phyloP scores from a whole-genome alignment of 2,113 vertebrate genomes.

The Apodemus speciosus region DNA sequence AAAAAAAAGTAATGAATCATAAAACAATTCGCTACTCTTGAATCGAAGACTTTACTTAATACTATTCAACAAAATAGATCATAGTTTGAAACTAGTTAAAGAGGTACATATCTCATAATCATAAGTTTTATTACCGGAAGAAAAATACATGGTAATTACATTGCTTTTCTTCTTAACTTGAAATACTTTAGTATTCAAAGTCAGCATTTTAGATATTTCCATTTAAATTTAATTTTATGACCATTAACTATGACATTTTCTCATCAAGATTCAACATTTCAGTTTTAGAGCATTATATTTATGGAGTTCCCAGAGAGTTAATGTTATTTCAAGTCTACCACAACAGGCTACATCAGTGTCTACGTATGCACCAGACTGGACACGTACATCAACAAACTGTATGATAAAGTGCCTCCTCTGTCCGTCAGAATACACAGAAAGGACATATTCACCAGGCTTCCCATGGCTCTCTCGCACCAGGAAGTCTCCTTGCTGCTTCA shows the following conservation, averaged over 20 bases:
- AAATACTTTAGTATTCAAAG: constrained; percentile 43
- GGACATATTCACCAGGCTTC: constrained; percentile 98
- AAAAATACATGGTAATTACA: background rate
- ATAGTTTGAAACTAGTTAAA: constrained; percentile 21
- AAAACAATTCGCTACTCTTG: background rate
- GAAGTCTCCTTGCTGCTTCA: constrained; percentile 98
- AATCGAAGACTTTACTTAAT: constrained; percentile 37
- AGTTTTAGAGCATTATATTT: constrained; percentile 1
- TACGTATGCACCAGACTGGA: constrained; percentile 75
- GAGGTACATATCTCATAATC: background rate
- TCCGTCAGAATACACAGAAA: constrained; percentile 97
- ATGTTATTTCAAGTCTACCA: constrained; percentile 3
- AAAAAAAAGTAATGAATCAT: background rate
- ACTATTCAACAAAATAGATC: constrained; percentile 29
- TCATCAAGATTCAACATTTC: constrained; percentile 16
- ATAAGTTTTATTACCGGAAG: constrained; percentile 8
- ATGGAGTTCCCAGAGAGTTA: constrained; percentile 32
- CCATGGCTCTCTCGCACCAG: constrained; percentile 97
- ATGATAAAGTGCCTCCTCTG: constrained; percentile 99
- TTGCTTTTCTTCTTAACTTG: constrained; percentile 29
- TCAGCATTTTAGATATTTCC: constrained; percentile 10
- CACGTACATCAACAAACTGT: constrained; percentile 95
- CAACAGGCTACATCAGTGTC: constrained; percentile 57
- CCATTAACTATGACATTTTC: constrained; percentile 21
- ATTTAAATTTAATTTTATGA: constrained; percentile 11